Base-by-base conservation (phyloP, 2,797 vertebrate genomes). In the Mus minutoides region DNA sequence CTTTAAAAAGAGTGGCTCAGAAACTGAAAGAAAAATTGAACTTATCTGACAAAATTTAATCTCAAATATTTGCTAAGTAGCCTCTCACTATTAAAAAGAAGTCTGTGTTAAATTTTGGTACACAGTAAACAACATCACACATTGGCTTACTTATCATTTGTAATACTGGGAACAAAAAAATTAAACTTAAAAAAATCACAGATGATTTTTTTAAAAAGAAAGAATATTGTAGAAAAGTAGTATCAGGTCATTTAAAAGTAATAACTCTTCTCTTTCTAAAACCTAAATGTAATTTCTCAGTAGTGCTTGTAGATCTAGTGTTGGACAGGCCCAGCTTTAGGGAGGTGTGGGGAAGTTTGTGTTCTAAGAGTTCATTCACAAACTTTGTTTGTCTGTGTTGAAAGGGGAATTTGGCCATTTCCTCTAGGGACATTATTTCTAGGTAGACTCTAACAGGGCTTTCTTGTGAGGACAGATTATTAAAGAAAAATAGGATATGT, bases 341-440 rank as follows among this genome's bases (percentile, higher is more conserved):
- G 31, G 67, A 96, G 83, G 54, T 46, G 19, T 58, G 56, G 60
- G 73, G 16, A 67, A 83, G 90, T 95, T 60, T 83, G 56, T 89
- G 54, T 92, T 90, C 82, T 89, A 87, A 94, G 43, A 29, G 73
- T 77, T 91, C 89, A 92, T 94, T 96, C 93, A 97, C 88, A 92
- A 85, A 92, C 26, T 77, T 79, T 69, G 84, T 94, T 90, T 92
- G 73, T 97, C 94, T 88, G 62, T 90, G 78, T 92, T 97, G 95
- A 69, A 96, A 94, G 91, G 93, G 71, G 64, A 64, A 86, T 95
- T 71, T 95, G 89, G 94, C 89, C 78, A 46, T 96, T 96, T 92
- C 90, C 96, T 80, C 64, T 78, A 83, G 96, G 94, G 75, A 97
- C 75, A 88, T 96, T 93, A 95, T 89, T 97, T 97, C 96, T 93